Base-by-base conservation (phyloP, 2,113 vertebrate species). In the Hippoglossus stenolepis region DNA sequence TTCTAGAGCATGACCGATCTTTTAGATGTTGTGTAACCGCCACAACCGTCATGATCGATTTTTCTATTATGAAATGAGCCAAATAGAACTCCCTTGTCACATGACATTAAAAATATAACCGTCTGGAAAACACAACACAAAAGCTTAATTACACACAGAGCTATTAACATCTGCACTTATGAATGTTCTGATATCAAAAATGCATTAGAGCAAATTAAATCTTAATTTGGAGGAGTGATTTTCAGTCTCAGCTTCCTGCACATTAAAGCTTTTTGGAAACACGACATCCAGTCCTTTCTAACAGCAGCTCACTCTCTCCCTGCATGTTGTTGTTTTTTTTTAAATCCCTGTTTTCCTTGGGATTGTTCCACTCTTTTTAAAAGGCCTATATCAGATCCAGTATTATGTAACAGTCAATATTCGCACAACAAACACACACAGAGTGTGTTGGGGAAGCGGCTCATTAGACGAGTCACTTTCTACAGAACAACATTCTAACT, bases 11-110 rank as follows among this genome's bases (percentile, higher is more conserved):
- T 51, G 23, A 88, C 80, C 75, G 76, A 90, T 89, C 73, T 21
- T 23, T 81, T 31, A 59, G 63, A 43, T 63, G 20, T 85, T 91
- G 65, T 60, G 71, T 84, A 92, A 88, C 54, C 31, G 11, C 6
- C 51, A 54, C 51, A 53, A 10, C 51, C 1, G 2, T 7, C 28
- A 31, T 28, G 59, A 87, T 87, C 80, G 67, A 84, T 87, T 26
- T 18, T 43, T 66, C 23, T 73, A 68, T 90, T 80, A 80, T 78
- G 45, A 76, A 70, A 76, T 56, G 38, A 61, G 53, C 35, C 79
- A 73, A 70, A 67, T 59, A 5, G 1, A 15, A 49, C 20, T 78
- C 40, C 20, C 1, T 6, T 1, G 11, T 54, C n/a, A 60, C 43
- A 47, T 72, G 20, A 62, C 26, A 63, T 49, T 10, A 71, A 65